Evolutionary conservation across 2,888 invertebrate species (phyloP).

Genomic region (Melolontha melolontha): DNA sequence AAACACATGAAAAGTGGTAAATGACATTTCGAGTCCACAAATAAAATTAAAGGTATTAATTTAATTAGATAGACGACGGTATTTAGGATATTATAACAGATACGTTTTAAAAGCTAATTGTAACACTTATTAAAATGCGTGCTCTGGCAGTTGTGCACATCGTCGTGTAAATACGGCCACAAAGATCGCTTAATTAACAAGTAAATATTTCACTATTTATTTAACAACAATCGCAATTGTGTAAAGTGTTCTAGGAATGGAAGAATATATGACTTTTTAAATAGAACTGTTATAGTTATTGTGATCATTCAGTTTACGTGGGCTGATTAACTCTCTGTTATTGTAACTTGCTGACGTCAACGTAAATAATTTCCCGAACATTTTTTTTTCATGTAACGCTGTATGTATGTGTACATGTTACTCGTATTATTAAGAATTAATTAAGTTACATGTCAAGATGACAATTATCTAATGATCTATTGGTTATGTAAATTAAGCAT

Average conservation of each 20-base stretch:
- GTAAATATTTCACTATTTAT: too few relatives aligned
- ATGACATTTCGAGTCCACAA: too few relatives aligned
- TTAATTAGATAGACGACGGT: too few relatives aligned
- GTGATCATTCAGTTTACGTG: background rate
- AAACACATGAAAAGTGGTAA: too few relatives aligned
- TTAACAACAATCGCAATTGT: slow-evolving; percentile 1
- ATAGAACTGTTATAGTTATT: slow-evolving; percentile 16
- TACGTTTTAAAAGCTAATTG: too few relatives aligned
- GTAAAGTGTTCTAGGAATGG: slow-evolving; percentile 12
- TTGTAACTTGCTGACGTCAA: slow-evolving; percentile 30
- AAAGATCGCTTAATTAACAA: too few relatives aligned
- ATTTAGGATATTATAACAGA: too few relatives aligned
- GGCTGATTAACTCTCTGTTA: slow-evolving; percentile 15
- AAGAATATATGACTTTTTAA: slow-evolving; percentile 17
- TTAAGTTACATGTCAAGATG: slow-evolving; percentile 35
- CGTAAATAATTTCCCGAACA: slow-evolving; percentile 22
- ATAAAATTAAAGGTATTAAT: too few relatives aligned
- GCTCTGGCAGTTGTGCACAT: too few relatives aligned
- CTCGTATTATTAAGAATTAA: slow-evolving; percentile 17
- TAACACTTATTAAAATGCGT: too few relatives aligned
- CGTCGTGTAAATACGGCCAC: too few relatives aligned
- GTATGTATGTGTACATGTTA: slow-evolving; percentile 8
- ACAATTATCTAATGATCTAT: slow-evolving; percentile 37
- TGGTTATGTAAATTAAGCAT: slow-evolving; percentile 22
- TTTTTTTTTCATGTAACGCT: slow-evolving; percentile 3